Base-by-base conservation (phyloP, 2,113 vertebrate species). In the Emberiza fucata region DNA sequence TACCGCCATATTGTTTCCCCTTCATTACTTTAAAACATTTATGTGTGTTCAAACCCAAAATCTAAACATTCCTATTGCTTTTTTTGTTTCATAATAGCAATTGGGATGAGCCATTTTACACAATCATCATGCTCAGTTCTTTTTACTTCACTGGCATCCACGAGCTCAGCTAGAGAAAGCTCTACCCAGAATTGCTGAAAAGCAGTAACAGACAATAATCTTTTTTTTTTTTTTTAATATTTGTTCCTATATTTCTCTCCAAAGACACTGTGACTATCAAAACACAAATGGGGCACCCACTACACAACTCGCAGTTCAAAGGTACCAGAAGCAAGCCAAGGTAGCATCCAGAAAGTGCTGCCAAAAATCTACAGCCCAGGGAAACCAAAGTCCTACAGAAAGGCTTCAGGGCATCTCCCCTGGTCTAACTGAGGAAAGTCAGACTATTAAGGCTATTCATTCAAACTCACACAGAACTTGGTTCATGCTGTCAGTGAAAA, bases 21-120 rank as follows among this genome's bases (percentile, higher is more conserved):
- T 50, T 83, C 82, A 81, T 91, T 80, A 75, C 68, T 93, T 95
- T 28, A 88, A 93, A 94, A 80, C 1, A 50, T 50, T 50, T 50
- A 50, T 50, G 25, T 50, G 27, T 50, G 37, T 39, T 94, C 63
- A 90, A 94, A 82, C 22, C 11, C 81, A 66, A 88, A 95, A 90
- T 61, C 56, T 82, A 88, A 91, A 77, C 22, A 16, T 6, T 64
- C 8, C 1, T 28, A 35, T 23, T 81, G 31, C 8, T 22, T 75
- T 42, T 42, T 69, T 45, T 50, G 8, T 73, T 81, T 73, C 54
- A 25, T 61, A 77, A 71, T 13, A 72, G 48, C 23, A 23, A 45
- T 11, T 70, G 24, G 37, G 29, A 95, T 80, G n/a, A 87, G 42
- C 28, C 59, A 80, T 42, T 51, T 42, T 37, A 65, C 20, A 57